These are phyloP conservation scores for Cactoblastis cactorum DNA, from an alignment of 2,888 invertebrate species.

Conservation along the genomic window DNA sequence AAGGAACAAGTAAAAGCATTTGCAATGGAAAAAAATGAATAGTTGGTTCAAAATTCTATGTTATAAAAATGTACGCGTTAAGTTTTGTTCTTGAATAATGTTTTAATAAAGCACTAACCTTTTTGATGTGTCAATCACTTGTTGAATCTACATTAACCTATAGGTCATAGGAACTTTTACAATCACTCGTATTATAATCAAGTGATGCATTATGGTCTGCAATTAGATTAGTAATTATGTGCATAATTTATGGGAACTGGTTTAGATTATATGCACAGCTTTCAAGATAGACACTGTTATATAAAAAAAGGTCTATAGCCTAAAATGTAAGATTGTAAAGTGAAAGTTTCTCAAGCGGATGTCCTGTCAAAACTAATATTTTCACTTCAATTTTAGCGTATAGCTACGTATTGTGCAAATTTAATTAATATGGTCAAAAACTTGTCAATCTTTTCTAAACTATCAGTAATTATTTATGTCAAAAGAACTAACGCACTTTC, in stretches of 20 bases:
- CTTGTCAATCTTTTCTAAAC: too few relatives aligned
- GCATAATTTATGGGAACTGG: background rate
- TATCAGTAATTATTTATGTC: conserved; percentile 15
- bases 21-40: conserved; percentile 30
- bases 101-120: conserved; percentile 12
- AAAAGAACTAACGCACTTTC: background rate
- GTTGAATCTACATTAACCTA: conserved; percentile 11
- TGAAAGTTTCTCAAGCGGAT: conserved; percentile 15
- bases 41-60: background rate
- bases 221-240: background rate
- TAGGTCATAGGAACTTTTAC: background rate
- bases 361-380: conserved; percentile 10
- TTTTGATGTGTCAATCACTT: conserved; percentile 14
- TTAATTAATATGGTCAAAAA: conserved; percentile 1
- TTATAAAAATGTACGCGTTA: background rate
- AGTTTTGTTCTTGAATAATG: conserved; percentile 1
- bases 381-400: conserved; percentile 6
- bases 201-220: background rate
- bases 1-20: conserved; percentile 63
- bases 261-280: background rate
- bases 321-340: conserved; percentile 1
- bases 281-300: background rate
- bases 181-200: background rate
- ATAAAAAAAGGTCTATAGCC: background rate
- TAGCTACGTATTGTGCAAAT: background rate